phyloP scores from a whole-genome alignment of 2,888 invertebrate species.

The Eledone cirrhosa region DNA sequence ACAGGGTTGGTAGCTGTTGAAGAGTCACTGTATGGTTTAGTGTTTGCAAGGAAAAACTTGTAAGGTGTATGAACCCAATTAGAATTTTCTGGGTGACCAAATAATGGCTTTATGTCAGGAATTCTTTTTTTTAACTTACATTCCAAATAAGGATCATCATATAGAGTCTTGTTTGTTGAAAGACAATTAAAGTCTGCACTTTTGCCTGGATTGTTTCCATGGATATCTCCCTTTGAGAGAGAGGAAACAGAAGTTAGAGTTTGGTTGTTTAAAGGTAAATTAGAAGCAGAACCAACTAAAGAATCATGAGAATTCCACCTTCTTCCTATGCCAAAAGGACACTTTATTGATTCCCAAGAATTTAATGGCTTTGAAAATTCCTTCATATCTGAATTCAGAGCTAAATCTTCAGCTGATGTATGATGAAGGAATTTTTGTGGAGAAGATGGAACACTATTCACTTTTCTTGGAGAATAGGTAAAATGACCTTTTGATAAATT shows the following conservation, averaged over 20 bases:
- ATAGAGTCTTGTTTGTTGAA: not conserved
- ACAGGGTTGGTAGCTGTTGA: not conserved
- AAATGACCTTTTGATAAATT: not conserved
- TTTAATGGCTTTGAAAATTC: not conserved
- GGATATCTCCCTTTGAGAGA: not conserved
- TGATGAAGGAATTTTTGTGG: not conserved
- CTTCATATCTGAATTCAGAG: not conserved
- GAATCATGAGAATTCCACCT: conserved; percentile 3
- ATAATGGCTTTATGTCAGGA: conserved; percentile 11
- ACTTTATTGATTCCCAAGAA: not conserved
- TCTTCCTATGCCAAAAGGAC: not conserved
- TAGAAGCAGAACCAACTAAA: not conserved
- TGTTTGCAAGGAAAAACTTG: not conserved
- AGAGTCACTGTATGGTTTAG: not conserved
- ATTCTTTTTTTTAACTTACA: no score
- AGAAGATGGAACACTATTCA: not conserved
- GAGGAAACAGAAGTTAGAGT: not conserved
- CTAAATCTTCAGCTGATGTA: not conserved
- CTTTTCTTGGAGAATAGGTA: not conserved
- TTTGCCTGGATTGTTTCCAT: not conserved
- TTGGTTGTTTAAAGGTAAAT: no score
- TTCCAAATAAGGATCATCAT: not conserved
- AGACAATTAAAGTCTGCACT: not conserved
- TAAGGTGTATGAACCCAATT: not conserved
- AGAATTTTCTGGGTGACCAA: conserved; percentile 1